These are phyloP conservation scores for Sternotherus odoratus DNA, from an alignment of 2,797 vertebrate genomes.

Conservation along the genomic window DNA sequence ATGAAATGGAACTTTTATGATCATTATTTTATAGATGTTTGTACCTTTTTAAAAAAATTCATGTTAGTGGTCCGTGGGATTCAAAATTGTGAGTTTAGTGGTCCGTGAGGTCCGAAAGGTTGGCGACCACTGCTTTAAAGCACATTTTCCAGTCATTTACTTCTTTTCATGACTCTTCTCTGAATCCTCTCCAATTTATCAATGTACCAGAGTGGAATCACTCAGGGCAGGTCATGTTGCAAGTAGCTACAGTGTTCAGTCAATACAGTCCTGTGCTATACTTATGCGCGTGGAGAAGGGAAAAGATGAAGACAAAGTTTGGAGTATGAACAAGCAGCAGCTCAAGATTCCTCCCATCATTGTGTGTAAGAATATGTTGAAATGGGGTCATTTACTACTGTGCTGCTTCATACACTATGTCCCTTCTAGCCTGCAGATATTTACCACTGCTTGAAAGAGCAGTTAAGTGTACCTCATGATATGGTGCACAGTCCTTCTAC, in stretches of 20 bases:
- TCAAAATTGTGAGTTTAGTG: too few species aligned
- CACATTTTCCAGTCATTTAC: too few species aligned
- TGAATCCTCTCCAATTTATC: background rate
- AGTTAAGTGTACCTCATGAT: background rate
- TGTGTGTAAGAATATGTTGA: too few species aligned
- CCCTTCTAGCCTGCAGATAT: too few species aligned
- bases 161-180: too few species aligned
- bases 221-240: background rate
- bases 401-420: background rate
- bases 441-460: background rate
- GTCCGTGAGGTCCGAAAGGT: too few species aligned
- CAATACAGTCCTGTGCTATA: background rate
- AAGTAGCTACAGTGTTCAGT: background rate
- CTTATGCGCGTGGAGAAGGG: background rate
- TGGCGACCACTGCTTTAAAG: too few species aligned
- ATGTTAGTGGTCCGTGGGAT: too few species aligned
- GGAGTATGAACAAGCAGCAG: background rate
- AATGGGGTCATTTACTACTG: background rate
- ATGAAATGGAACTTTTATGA: too few species aligned
- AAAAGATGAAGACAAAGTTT: background rate
- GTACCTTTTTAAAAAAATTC: too few species aligned
- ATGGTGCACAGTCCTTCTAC: too few species aligned
- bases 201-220: background rate
- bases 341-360: background rate
- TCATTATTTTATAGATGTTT: too few species aligned